Evolutionary conservation across 2,113 vertebrate species (phyloP).

Genomic region (Campylomormyrus numenius): DNA sequence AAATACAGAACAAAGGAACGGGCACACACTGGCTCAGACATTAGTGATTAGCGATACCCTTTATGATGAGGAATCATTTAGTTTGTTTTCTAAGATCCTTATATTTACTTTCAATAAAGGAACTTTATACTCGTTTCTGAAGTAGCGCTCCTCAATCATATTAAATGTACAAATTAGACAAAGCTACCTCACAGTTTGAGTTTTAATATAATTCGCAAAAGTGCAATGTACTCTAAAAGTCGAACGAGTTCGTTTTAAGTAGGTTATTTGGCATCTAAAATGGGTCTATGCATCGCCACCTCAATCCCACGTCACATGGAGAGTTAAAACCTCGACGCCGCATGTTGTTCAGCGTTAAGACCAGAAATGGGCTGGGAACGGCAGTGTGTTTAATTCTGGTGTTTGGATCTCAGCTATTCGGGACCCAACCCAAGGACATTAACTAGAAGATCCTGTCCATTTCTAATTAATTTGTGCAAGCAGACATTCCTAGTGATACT

Average conservation of each 20-base stretch:
- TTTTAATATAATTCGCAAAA: not conserved
- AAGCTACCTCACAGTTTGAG: not conserved
- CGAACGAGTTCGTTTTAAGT: conserved; percentile 29
- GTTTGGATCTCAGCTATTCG: not conserved
- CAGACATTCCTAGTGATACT: not conserved
- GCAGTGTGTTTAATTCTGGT: not conserved
- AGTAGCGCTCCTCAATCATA: not conserved
- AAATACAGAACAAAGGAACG: not conserved
- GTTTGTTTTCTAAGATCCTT: not conserved
- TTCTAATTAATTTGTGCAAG: not conserved
- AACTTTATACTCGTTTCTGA: not conserved
- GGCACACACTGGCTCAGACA: not conserved
- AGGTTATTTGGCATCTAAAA: conserved; percentile 33
- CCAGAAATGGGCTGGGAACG: not conserved
- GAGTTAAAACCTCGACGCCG: not conserved
- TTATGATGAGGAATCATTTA: not conserved
- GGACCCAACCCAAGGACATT: not conserved
- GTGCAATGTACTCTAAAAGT: conserved; percentile 15
- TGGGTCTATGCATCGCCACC: conserved; percentile 32
- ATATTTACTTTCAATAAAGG: not conserved
- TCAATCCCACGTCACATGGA: conserved; percentile 39
- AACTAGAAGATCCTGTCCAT: not conserved
- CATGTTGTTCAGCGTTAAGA: not conserved
- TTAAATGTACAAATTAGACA: not conserved
- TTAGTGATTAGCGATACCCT: not conserved